Evolutionary conservation across 2,797 vertebrate species (phyloP).

Genomic region (Holocentrus rufus): DNA sequence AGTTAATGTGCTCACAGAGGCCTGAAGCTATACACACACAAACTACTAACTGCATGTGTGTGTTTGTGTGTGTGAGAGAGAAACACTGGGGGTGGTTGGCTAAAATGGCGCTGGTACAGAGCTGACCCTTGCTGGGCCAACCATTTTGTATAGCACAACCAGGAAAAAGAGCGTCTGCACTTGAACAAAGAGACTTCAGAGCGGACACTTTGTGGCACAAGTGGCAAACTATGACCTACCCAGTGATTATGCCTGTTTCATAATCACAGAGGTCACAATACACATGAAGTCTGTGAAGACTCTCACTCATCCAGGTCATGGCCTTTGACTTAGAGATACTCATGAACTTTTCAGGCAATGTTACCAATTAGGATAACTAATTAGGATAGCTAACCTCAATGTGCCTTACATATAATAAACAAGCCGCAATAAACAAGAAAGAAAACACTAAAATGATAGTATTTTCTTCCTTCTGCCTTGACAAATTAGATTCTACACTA

Average conservation of each 20-base stretch:
- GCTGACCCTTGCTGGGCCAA: neutral
- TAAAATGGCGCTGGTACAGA: neutral
- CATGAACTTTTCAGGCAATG: too few relatives aligned
- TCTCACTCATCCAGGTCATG: too few relatives aligned
- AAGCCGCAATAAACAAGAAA: neutral
- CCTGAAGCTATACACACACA: neutral
- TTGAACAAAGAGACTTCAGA: neutral
- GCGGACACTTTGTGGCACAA: neutral
- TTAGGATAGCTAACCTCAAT: neutral
- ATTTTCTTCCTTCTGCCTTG: neutral
- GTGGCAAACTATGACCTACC: neutral
- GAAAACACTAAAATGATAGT: neutral
- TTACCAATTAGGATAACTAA: too few relatives aligned
- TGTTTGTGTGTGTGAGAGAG: slow-evolving; percentile 15
- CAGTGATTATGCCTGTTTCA: too few relatives aligned
- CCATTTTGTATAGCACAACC: neutral
- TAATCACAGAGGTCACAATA: neutral
- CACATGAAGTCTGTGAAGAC: too few relatives aligned
- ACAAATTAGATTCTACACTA: neutral
- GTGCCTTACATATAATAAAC: too few relatives aligned
- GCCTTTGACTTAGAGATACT: too few relatives aligned
- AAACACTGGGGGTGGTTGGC: neutral
- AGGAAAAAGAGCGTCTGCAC: neutral
- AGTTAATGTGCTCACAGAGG: slow-evolving; percentile 10
- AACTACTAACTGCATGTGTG: slow-evolving; percentile 13